A percentile compares a stretch with the other conserved stretches of the same genome.
phyloP scores from a whole-genome alignment of 2,888 invertebrate genomes.

The Barypeithes pellucidus region DNA sequence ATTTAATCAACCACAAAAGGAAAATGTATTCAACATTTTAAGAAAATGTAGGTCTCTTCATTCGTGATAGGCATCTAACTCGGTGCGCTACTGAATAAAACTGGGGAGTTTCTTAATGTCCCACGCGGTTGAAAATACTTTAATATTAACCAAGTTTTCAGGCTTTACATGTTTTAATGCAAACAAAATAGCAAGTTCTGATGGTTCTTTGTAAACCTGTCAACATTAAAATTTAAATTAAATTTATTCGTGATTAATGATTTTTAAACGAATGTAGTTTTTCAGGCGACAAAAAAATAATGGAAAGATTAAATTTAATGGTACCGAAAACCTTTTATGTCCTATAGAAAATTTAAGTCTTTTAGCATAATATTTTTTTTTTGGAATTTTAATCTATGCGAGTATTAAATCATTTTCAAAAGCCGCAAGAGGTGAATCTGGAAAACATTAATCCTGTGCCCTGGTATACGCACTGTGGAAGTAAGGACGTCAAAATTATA shows the following conservation, averaged over 20 bases:
- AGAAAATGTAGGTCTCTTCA: too few species aligned
- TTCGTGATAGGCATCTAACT: too few species aligned
- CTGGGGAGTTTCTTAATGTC: background rate
- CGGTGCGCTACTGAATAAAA: background rate
- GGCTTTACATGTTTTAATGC: constrained; percentile 13
- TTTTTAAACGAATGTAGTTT: background rate
- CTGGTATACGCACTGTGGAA: too few species aligned
- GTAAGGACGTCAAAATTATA: too few species aligned
- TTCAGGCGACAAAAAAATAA: background rate
- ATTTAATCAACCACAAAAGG: too few species aligned
- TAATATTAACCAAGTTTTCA: constrained; percentile 14
- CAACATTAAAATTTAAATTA: constrained; percentile 11
- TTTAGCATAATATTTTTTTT: background rate
- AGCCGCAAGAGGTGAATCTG: too few species aligned
- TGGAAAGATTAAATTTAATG: background rate
- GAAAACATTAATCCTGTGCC: too few species aligned
- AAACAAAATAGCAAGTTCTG: background rate
- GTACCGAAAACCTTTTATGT: background rate
- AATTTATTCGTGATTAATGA: constrained; percentile 8
- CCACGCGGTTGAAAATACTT: background rate
- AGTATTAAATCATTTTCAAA: too few species aligned
- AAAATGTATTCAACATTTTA: too few species aligned
- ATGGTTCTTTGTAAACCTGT: constrained; percentile 8
- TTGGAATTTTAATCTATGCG: background rate
- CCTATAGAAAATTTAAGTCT: background rate